Evolutionary conservation across 2,888 invertebrate species (phyloP).

Genomic region (Phoenoteleia sp.): DNA sequence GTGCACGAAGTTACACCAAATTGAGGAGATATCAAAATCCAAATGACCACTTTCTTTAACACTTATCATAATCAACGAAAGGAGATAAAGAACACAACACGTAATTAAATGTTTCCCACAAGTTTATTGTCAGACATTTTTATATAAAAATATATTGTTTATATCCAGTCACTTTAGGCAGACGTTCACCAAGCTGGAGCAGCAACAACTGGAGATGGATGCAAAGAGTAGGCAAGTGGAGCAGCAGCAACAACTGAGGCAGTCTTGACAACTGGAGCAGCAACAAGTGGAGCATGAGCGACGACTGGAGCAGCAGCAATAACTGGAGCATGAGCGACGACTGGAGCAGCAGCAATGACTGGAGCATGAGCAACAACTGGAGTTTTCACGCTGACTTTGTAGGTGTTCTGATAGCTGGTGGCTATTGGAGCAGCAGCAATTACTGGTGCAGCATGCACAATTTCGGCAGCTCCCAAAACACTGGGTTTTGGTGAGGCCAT

Average conservation of each 20-base stretch:
- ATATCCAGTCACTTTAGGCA: not conserved
- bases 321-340: constrained; percentile 77
- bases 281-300: constrained; percentile 24
- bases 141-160: not conserved
- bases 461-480: constrained; percentile 70
- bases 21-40: too few species aligned
- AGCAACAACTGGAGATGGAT: constrained; percentile 1
- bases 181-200: constrained; percentile 13
- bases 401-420: constrained; percentile 87
- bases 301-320: constrained; percentile 86
- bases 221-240: not conserved
- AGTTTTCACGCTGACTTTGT: constrained; percentile 82
- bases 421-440: constrained; percentile 85
- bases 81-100: too few species aligned
- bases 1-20: too few species aligned
- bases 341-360: constrained; percentile 82
- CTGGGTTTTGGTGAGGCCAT: not conserved
- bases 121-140: constrained; percentile 4
- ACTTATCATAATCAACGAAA: too few species aligned
- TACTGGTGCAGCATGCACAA: constrained; percentile 86
- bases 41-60: too few species aligned
- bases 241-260: constrained; percentile 79
- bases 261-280: constrained; percentile 60
- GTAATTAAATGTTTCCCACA: too few species aligned
- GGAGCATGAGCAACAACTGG: constrained; percentile 77